These are phyloP conservation scores for Halcyon badia DNA, from an alignment of 2,797 vertebrate species.

Conservation along the genomic window DNA sequence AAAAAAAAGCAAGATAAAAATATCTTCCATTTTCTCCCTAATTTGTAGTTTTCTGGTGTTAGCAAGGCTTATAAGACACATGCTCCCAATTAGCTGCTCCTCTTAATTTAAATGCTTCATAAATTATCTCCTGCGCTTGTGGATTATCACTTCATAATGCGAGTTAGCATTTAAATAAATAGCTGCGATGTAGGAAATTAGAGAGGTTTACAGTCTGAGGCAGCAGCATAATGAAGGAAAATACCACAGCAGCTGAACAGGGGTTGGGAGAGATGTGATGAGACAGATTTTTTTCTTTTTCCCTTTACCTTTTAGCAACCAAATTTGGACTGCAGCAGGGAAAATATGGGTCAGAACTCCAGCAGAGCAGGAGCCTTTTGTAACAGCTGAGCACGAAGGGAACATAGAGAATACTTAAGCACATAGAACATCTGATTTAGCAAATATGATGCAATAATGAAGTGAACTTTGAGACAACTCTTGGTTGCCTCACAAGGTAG, in stretches of 20 bases:
- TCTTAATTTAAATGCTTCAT: slow-evolving; percentile 99
- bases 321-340: slow-evolving; percentile 36
- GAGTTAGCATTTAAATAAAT: slow-evolving; percentile 97
- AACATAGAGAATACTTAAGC: slow-evolving; percentile 12
- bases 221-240: slow-evolving; percentile 83
- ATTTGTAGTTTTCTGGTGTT: slow-evolving; percentile 89
- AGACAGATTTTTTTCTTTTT: background rate
- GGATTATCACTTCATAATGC: slow-evolving; percentile 99
- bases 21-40: slow-evolving; percentile 75
- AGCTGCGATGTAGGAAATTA: slow-evolving; percentile 87
- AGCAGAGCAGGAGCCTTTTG: slow-evolving; percentile 49
- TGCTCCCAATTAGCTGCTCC: slow-evolving; percentile 98
- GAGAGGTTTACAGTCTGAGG: slow-evolving; percentile 84
- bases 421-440: slow-evolving; percentile 20
- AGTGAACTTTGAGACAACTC: slow-evolving; percentile 8
- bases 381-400: slow-evolving; percentile 2
- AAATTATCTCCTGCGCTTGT: slow-evolving; percentile 94
- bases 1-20: slow-evolving; percentile 73
- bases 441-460: slow-evolving; percentile 48
- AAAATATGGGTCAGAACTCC: slow-evolving; percentile 60
- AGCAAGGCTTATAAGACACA: slow-evolving; percentile 95
- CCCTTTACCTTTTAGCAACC: slow-evolving; percentile 41
- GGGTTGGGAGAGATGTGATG: slow-evolving; percentile 9
- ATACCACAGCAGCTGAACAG: slow-evolving; percentile 77
- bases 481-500: slow-evolving; percentile 22